Evolutionary conservation across 37 sponge, comb jelly and placozoan species (phyloP), one percentile per base, ranked within the genome.

Genomic region (Ianthella basta): DNA sequence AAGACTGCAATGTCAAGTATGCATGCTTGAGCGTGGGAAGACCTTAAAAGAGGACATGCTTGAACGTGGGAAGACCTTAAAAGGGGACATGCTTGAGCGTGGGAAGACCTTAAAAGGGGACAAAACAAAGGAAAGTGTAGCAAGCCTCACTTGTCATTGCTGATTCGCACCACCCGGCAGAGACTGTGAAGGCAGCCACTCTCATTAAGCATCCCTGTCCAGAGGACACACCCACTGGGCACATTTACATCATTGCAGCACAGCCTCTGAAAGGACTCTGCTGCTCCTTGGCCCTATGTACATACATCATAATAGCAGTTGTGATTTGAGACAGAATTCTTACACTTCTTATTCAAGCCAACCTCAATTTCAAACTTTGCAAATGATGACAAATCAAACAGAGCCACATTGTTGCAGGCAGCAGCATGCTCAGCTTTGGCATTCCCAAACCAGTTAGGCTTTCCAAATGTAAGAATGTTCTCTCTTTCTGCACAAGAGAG

Each of bases 121-220:
- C n/a, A 44, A 8, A 8, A 8, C 6, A 44, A 44, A 8, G 50
- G 50, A 8, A 44, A 8, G 50, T 44, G 16, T 23, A 18, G 30
- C 38, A 27, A 80, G 23, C 40, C 85, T 82, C 56, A 89, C 90
- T 87, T 87, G 75, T 86, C 33, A 19, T 41, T 32, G 56, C 33
- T 82, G 19, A 89, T 66, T 64, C 90, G 81, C 15, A 88, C 81
- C 30, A 93, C 88, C 41, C 88, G 85, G 59, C 90, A 90, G 53
- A 83, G 84, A 55, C 87, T 85, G 77, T 96, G 86, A 41, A 64
- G 84, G n/a, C 96, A 94, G 12, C 96, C 94, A 41, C 82, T 60
- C 3, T 84, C 64, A 79, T 96, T 96, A 79, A 96, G 83, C 91
- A 96, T 91, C 40, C 89, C 90, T 13, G 96, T 93, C 60, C 91